Conservation (phyloP, 2,113 vertebrate genomes). For the Serilophus lunatus region DNA sequence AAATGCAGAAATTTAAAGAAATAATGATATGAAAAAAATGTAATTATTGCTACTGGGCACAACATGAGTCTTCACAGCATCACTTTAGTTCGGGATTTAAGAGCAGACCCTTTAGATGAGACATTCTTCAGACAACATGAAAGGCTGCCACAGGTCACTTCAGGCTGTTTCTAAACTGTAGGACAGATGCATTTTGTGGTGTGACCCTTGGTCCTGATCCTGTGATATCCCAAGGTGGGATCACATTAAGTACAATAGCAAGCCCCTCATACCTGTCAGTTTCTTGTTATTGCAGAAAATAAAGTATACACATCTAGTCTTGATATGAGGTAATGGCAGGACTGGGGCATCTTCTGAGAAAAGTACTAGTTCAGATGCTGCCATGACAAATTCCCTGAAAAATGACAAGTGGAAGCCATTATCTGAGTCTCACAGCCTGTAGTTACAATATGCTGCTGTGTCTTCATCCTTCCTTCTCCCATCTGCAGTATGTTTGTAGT, state of each 20-base stretch:
- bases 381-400: not conserved
- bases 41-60: not conserved
- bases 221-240: not conserved
- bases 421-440: not conserved
- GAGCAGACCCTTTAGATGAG: not conserved
- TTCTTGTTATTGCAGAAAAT: not conserved
- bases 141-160: not conserved
- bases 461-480: not conserved
- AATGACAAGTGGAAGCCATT: not conserved
- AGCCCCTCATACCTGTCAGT: not conserved
- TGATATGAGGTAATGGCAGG: not conserved
- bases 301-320: not conserved
- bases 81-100: not conserved
- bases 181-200: not conserved
- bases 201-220: not conserved
- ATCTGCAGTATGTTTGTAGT: not conserved
- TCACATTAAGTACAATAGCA: not conserved
- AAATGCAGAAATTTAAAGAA: not conserved
- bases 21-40: not conserved
- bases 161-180: not conserved
- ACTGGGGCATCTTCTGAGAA: not conserved
- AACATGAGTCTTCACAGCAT: not conserved
- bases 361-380: not conserved
- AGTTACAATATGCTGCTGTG: not conserved
- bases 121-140: not conserved